Conservation (phyloP, 2,113 vertebrate genomes). For the Engystomops pustulosus region DNA sequence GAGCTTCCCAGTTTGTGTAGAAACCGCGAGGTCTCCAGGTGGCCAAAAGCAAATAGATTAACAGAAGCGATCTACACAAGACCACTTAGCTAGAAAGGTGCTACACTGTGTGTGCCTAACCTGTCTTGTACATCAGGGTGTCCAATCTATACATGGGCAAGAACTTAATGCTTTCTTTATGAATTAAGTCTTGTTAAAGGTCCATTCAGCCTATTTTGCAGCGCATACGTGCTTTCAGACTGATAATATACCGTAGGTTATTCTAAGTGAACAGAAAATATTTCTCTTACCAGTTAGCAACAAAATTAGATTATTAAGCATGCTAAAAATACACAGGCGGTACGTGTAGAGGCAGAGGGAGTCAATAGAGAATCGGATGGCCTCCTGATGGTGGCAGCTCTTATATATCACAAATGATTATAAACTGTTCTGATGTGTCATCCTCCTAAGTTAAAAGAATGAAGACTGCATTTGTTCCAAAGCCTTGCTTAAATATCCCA, state of each 20-base stretch:
- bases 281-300: constrained; percentile 12
- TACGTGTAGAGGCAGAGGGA: not conserved
- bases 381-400: not conserved
- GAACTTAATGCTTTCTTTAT: constrained; percentile 27
- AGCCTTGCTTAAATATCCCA: no score
- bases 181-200: constrained; percentile 36
- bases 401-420: not conserved
- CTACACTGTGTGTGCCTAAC: constrained; percentile 31
- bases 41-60: constrained; percentile 56
- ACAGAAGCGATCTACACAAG: constrained; percentile 44
- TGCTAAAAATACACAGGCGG: not conserved
- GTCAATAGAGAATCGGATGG: not conserved
- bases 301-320: not conserved
- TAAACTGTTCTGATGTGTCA: no score
- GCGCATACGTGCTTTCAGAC: constrained; percentile 6
- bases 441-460: no score
- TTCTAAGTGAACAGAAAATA: not conserved
- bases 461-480: no score
- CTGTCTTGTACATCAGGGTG: constrained; percentile 25
- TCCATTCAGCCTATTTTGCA: not conserved
- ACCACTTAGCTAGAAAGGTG: constrained; percentile 47
- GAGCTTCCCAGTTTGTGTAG: constrained; percentile 56
- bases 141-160: constrained; percentile 12
- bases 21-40: constrained; percentile 53
- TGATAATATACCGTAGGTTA: constrained; percentile 16